These are phyloP conservation scores for Brachyistius frenatus DNA, from an alignment of 2,113 vertebrate genomes.

Conservation along the genomic window DNA sequence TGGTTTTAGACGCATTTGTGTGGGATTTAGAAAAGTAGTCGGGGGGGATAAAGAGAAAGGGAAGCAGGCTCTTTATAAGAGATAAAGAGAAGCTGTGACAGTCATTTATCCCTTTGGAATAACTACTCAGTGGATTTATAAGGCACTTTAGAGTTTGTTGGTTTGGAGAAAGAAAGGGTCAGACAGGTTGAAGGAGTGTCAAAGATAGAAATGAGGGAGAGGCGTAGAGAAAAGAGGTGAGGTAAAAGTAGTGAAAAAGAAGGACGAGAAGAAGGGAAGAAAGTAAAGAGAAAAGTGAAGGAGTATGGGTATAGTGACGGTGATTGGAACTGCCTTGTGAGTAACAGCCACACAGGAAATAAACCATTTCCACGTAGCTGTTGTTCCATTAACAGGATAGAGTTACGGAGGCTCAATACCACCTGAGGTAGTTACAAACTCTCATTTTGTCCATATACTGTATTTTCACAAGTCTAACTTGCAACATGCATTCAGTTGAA, in stretches of 20 bases:
- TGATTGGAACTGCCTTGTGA: neutral
- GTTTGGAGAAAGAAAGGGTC: neutral
- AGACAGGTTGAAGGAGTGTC: neutral
- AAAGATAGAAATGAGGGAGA: slow-evolving; percentile 8
- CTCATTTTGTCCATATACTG: too few relatives aligned
- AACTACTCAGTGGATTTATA: slow-evolving; percentile 20
- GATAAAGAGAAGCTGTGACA: slow-evolving; percentile 26
- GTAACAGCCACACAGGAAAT: too few relatives aligned
- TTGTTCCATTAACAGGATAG: neutral
- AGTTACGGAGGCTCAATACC: neutral
- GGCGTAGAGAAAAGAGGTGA: neutral
- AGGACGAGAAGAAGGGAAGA: neutral
- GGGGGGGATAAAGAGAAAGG: neutral
- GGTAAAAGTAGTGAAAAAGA: neutral
- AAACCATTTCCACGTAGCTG: neutral
- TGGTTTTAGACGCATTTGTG: slow-evolving; percentile 34
- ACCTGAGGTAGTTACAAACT: neutral
- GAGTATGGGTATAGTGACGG: neutral
- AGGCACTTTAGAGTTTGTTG: slow-evolving; percentile 17
- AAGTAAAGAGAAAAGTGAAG: too few relatives aligned
- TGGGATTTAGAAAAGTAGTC: slow-evolving; percentile 23
- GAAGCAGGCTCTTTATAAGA: slow-evolving; percentile 12
- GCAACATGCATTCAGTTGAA: too few relatives aligned
- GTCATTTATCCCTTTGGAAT: slow-evolving; percentile 11
- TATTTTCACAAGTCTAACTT: too few relatives aligned